phyloP scores from a whole-genome alignment of 2,797 vertebrate species.

The Takifugu rubripes region DNA sequence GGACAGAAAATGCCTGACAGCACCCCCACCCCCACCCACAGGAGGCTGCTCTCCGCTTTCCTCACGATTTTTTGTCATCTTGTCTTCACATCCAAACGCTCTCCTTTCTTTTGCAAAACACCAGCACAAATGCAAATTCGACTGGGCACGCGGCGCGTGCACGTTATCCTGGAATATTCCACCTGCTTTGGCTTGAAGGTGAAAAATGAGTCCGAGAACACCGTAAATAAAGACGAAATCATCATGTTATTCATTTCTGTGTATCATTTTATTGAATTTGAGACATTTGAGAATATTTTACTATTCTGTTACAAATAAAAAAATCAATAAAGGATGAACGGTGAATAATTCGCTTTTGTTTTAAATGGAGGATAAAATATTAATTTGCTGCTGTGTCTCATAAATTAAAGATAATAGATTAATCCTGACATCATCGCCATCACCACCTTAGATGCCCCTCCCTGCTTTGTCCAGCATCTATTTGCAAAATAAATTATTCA shows the following conservation, averaged over 20 bases:
- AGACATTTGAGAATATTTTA: background rate
- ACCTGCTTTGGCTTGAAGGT: slow-evolving; percentile 28
- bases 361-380: background rate
- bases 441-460: slow-evolving; percentile 44
- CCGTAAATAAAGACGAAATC: background rate
- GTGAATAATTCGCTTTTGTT: background rate
- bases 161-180: slow-evolving; percentile 47
- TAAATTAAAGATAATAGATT: slow-evolving; percentile 24
- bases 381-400: background rate
- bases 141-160: background rate
- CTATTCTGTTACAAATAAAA: background rate
- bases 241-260: background rate
- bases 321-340: too few relatives aligned
- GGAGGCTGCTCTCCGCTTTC: slow-evolving; percentile 17
- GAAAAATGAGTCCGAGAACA: background rate
- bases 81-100: slow-evolving; percentile 6
- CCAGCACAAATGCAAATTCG: slow-evolving; percentile 41
- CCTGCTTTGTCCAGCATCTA: slow-evolving; percentile 3
- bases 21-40: slow-evolving; percentile 19
- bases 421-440: slow-evolving; percentile 10
- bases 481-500: too few relatives aligned
- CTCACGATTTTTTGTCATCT: background rate
- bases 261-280: background rate
- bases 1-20: too few relatives aligned
- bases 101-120: slow-evolving; percentile 17